phyloP scores from a whole-genome alignment of 2,797 vertebrate genomes.

The Diplodus puntazzo region DNA sequence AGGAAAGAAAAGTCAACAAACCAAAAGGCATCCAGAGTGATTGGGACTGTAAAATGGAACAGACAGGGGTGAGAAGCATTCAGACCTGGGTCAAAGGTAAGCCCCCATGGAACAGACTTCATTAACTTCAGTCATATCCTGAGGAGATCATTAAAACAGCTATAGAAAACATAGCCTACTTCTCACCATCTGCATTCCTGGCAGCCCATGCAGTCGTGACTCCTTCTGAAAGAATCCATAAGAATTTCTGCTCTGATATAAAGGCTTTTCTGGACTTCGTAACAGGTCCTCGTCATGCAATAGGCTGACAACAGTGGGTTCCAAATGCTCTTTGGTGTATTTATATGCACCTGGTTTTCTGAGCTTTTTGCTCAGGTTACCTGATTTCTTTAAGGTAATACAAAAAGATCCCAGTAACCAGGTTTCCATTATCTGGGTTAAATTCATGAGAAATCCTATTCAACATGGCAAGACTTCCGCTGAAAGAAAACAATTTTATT shows the following conservation, averaged over 20 bases:
- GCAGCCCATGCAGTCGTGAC: conserved; percentile 42
- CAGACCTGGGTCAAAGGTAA: conserved; percentile 77
- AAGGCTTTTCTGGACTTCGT: conserved; percentile 31
- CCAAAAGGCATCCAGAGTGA: conserved; percentile 77
- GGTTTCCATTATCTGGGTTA: neutral
- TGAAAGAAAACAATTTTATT: neutral
- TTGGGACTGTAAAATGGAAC: conserved; percentile 76
- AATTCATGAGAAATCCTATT: neutral
- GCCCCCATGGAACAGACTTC: conserved; percentile 73
- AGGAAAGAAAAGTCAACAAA: conserved; percentile 85
- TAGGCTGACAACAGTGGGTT: neutral
- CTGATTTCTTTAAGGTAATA: neutral
- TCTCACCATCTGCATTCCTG: conserved; percentile 64
- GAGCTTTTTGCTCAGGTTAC: neutral
- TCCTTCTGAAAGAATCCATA: conserved; percentile 49
- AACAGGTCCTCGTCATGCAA: conserved; percentile 20
- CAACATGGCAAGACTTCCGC: conserved; percentile 10
- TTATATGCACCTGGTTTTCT: conserved; percentile 3
- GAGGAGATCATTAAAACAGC: conserved; percentile 78
- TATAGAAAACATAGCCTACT: conserved; percentile 57
- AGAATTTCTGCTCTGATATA: conserved; percentile 47
- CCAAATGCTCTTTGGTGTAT: neutral
- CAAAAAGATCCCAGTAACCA: neutral
- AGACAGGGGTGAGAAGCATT: conserved; percentile 70
- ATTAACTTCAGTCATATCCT: conserved; percentile 81